These are phyloP conservation scores for Pangasianodon gigas DNA, from an alignment of 2,113 vertebrate species.

Conservation along the genomic window DNA sequence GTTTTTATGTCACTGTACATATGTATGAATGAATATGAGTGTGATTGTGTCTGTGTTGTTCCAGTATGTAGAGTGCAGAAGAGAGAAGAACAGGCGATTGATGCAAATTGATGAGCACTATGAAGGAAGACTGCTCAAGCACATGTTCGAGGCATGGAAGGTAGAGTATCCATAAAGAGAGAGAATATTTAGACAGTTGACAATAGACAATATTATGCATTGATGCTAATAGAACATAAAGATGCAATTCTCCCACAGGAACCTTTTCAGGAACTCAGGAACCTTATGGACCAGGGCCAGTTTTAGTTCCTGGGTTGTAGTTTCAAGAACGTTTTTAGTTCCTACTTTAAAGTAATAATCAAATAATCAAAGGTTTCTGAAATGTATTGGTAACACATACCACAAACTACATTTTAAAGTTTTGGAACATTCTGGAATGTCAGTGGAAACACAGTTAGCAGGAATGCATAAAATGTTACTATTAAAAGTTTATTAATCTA, in stretches of 20 bases:
- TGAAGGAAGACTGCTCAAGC: slow-evolving; percentile 61
- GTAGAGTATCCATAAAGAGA: slow-evolving; percentile 43
- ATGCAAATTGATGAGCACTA: slow-evolving; percentile 57
- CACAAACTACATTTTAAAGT: neutral
- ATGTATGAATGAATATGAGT: slow-evolving; percentile 47
- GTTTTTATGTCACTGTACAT: slow-evolving; percentile 28
- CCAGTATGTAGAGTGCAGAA: slow-evolving; percentile 70
- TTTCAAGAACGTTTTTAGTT: neutral
- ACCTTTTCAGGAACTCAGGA: neutral
- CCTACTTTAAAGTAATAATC: neutral
- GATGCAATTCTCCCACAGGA: neutral
- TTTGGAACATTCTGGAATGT: neutral
- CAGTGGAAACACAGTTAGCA: neutral
- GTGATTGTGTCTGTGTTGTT: slow-evolving; percentile 30
- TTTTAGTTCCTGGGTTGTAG: neutral
- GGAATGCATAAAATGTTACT: neutral
- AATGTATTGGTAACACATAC: no score
- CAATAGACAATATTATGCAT: neutral
- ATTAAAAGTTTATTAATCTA: no score
- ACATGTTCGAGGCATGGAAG: slow-evolving; percentile 64
- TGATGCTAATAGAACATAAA: neutral
- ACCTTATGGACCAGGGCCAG: neutral
- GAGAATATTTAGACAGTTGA: slow-evolving; percentile 8
- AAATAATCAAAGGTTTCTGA: neutral
- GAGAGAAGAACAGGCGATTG: slow-evolving; percentile 55